Evolutionary conservation across 2,797 vertebrate genomes (phyloP).

Genomic region (Sphaeramia orbicularis): DNA sequence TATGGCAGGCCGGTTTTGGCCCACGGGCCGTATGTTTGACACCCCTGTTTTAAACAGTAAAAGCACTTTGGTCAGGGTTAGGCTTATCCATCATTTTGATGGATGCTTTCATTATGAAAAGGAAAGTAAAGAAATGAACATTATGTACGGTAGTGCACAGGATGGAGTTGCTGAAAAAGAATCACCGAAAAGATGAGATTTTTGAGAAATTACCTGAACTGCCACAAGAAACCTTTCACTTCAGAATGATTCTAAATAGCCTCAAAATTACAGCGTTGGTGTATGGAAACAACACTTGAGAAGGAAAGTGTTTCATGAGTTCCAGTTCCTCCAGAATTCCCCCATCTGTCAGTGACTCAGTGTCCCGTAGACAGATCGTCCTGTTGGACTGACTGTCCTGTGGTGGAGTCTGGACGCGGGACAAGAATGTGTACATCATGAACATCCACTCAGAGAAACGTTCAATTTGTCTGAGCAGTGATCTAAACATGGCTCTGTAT

Average conservation of each 20-base stretch:
- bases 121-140: too few species aligned
- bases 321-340: conserved; percentile 20
- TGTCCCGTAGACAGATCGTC: conserved; percentile 5
- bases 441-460: conserved; percentile 36
- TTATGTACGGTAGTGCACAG: not conserved
- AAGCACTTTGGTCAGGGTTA: too few species aligned
- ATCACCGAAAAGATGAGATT: conserved; percentile 6
- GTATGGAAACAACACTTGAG: conserved; percentile 8
- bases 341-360: conserved; percentile 1
- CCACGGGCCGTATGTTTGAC: too few species aligned
- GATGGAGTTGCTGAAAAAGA: not conserved
- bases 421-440: conserved; percentile 43
- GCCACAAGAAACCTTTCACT: not conserved
- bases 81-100: too few species aligned
- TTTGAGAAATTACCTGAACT: conserved; percentile 1
- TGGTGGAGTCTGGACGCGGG: not conserved
- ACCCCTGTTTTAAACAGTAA: too few species aligned
- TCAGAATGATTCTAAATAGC: conserved; percentile 5
- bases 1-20: too few species aligned
- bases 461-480: conserved; percentile 44
- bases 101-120: too few species aligned
- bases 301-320: conserved; percentile 13
- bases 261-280: conserved; percentile 27
- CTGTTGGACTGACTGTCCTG: not conserved
- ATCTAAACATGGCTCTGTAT: conserved; percentile 56